Evolutionary conservation across 2,888 invertebrate species (phyloP).

Genomic region (Cerceris ruficornis): DNA sequence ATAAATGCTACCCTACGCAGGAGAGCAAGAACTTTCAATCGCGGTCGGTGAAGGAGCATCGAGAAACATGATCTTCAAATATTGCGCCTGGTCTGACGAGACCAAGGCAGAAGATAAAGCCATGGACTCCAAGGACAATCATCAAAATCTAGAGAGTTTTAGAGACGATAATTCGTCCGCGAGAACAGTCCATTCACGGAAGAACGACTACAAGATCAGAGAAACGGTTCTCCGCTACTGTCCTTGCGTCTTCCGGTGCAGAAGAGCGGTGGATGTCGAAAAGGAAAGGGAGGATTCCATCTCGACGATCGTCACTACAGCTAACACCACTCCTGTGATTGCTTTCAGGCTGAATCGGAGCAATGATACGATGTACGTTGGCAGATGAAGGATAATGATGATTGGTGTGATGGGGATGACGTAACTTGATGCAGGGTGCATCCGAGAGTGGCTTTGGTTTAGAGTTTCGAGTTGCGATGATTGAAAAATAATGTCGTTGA

Average conservation of each 20-base stretch:
- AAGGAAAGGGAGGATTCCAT: conserved; percentile 57
- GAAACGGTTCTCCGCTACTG: conserved; percentile 75
- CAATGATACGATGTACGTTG: conserved; percentile 71
- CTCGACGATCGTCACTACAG: conserved; percentile 61
- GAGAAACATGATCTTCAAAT: conserved; percentile 75
- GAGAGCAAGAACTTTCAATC: conserved; percentile 29
- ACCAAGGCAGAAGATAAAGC: conserved; percentile 55
- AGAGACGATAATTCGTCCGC: conserved; percentile 25
- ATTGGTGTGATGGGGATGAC: not conserved
- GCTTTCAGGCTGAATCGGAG: conserved; percentile 71
- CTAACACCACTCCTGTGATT: conserved; percentile 74
- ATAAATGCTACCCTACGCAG: conserved; percentile 4
- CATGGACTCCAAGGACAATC: conserved; percentile 10
- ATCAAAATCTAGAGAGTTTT: not conserved
- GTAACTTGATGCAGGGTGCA: too few species aligned
- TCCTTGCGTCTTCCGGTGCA: conserved; percentile 77
- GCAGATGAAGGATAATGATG: not conserved
- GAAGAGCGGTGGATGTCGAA: conserved; percentile 73
- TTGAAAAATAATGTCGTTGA: too few species aligned
- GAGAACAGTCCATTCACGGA: conserved; percentile 11
- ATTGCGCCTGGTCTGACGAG: conserved; percentile 74
- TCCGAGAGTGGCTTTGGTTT: too few species aligned
- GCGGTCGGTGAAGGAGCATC: conserved; percentile 26
- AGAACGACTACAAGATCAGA: conserved; percentile 60
- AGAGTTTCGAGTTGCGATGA: too few species aligned